Evolutionary conservation across 1,140 invertebrate species (phyloP).

Genomic region (Bombus terrestris): DNA sequence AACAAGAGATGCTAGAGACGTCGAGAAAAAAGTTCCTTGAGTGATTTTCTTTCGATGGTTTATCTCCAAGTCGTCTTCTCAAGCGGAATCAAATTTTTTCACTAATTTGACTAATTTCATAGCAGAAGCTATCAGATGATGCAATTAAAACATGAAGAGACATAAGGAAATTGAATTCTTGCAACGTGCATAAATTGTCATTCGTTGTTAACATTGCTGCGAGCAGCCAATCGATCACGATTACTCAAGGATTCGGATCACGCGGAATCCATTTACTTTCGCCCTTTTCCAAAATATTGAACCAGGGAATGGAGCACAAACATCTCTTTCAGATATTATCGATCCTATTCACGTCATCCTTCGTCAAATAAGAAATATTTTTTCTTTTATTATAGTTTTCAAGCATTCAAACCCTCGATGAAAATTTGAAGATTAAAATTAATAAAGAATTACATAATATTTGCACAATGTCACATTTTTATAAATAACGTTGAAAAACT

Average conservation of each 20-base stretch:
- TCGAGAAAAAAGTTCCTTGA: neutral
- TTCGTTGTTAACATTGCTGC: neutral
- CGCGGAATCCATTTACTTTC: neutral
- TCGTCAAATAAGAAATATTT: neutral
- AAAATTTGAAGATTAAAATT: neutral
- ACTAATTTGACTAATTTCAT: conserved; percentile 4
- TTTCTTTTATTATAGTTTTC: neutral
- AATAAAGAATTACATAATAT: no score
- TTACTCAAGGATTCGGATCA: conserved; percentile 4
- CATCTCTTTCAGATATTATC: neutral
- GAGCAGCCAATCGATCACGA: neutral
- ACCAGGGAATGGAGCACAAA: no score
- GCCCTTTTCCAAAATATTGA: neutral
- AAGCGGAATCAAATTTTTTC: neutral
- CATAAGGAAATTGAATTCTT: neutral
- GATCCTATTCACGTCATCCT: neutral
- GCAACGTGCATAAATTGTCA: neutral
- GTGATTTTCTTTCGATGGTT: neutral
- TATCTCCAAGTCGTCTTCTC: no score
- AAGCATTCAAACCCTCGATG: neutral
- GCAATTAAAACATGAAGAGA: neutral
- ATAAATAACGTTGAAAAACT: no score
- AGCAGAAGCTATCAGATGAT: neutral
- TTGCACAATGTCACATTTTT: no score
- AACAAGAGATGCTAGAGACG: neutral